Conservation (phyloP, 2,113 vertebrate genomes). For the Arvicanthis niloticus region DNA sequence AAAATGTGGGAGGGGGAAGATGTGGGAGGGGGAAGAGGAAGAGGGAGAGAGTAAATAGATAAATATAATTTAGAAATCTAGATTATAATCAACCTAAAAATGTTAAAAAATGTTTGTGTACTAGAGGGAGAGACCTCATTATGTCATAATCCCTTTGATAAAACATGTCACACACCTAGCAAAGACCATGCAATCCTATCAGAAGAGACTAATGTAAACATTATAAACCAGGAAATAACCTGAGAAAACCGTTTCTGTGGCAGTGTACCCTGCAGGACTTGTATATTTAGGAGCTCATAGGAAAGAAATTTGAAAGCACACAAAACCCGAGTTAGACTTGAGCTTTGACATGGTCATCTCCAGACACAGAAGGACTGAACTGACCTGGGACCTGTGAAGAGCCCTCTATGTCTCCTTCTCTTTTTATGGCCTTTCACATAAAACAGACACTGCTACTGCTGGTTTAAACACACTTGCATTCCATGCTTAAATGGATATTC, state of each 20-base stretch:
- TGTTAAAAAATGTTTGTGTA: too few relatives aligned
- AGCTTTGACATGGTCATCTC: not conserved
- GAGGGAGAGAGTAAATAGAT: not conserved
- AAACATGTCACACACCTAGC: not conserved
- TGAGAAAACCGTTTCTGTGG: not conserved
- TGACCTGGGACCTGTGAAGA: not conserved
- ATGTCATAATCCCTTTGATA: not conserved
- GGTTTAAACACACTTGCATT: not conserved
- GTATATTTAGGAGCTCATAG: not conserved
- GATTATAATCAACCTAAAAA: not conserved
- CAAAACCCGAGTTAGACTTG: not conserved
- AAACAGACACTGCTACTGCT: not conserved
- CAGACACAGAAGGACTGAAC: not conserved
- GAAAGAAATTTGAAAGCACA: not conserved
- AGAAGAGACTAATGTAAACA: not conserved
- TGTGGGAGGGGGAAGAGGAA: not conserved
- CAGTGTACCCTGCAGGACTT: not conserved
- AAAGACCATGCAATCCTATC: not conserved
- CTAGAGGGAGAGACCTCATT: not conserved
- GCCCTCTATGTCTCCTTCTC: not conserved
- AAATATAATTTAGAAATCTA: too few relatives aligned
- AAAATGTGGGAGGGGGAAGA: too few relatives aligned
- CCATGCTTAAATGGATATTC: not conserved
- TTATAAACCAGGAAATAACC: not conserved
- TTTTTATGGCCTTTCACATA: not conserved